Percentiles rank a stretch among this genome's conserved stretches.
phyloP scores from a whole-genome alignment of 2,797 vertebrate genomes.

The Thamnophis elegans region DNA sequence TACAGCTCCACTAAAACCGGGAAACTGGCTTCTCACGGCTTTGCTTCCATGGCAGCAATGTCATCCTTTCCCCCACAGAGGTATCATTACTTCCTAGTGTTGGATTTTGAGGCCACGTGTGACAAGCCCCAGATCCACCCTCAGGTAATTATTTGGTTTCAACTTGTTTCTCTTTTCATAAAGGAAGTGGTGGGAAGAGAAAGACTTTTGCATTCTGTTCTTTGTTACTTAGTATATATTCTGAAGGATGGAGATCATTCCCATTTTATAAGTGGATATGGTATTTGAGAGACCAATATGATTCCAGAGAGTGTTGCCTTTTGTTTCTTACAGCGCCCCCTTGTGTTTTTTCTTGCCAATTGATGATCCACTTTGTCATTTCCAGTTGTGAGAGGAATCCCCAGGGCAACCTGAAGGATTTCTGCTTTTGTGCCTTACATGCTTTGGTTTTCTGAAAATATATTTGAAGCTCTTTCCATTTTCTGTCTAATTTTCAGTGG shows the following conservation, averaged over 20 bases:
- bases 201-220: conserved; percentile 12
- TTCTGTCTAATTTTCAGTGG: conserved; percentile 8
- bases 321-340: neutral
- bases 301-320: neutral
- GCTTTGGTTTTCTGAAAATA: neutral
- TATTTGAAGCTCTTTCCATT: neutral
- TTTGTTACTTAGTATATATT: neutral
- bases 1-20: conserved; percentile 75
- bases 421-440: neutral
- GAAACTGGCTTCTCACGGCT: conserved; percentile 82
- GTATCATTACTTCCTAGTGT: conserved; percentile 85
- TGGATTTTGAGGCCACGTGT: conserved; percentile 84
- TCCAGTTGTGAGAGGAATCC: neutral
- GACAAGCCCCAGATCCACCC: conserved; percentile 83
- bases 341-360: neutral
- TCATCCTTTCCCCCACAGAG: conserved; percentile 81
- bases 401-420: neutral
- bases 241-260: neutral
- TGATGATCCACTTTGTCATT: neutral
- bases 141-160: conserved; percentile 73
- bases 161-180: conserved; percentile 25
- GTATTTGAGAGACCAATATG: neutral
- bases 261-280: neutral
- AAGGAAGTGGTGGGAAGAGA: conserved; percentile 30
- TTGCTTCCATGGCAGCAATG: conserved; percentile 82